Evolutionary conservation across 2,888 invertebrate genomes (phyloP), one percentile per base, ranked within the genome.

Genomic region (Xiphydria camelus): DNA sequence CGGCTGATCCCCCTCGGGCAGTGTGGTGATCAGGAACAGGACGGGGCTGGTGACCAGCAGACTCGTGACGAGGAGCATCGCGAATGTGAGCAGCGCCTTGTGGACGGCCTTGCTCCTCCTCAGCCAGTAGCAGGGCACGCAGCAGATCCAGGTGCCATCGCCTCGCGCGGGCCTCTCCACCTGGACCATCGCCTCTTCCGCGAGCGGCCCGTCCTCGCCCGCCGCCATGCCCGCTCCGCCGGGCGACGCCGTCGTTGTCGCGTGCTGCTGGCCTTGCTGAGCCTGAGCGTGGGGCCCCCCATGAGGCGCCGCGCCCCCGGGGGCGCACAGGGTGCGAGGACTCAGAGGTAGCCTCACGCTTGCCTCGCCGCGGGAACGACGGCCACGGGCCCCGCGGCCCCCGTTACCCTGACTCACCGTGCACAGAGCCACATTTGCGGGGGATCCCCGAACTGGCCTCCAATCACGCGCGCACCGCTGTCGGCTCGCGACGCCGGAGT

Each of bases 11-110:
- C 68, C 74, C 34, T 76, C 74, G 3, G 77, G 76, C 45, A 76
- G 62, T 35, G 74, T 75, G 25, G 77, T 77, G 55, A 82, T 82
- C 56, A 83, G 75, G 65, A 83, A 83, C 22, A 83, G 70, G 21
- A 83, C 82, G 4, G 82, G 82, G 22, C 82, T 82, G 21, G 82
- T 82, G 44, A 83, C 82, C 50, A 83, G 71, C 32, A 83, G 68
- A 4, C 82, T 81, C 45, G 81, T 82, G 32, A 83, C 82, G 47
- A 82, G 66, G n/a, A 83, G 66, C 47, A 82, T 83, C 21, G 82
- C 82, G 48, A 81, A 78, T 26, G 82, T 82, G 45, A 83, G 77
- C 9, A 82, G 77, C 49, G 82, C 81, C 73, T 82, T 81, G 68
- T 82, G 82, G 32, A 83, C 81, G 26, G 82, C 79, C 47, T 79